Evolutionary conservation across 2,888 invertebrate genomes (phyloP).

Genomic region (Branchellion lobata): DNA sequence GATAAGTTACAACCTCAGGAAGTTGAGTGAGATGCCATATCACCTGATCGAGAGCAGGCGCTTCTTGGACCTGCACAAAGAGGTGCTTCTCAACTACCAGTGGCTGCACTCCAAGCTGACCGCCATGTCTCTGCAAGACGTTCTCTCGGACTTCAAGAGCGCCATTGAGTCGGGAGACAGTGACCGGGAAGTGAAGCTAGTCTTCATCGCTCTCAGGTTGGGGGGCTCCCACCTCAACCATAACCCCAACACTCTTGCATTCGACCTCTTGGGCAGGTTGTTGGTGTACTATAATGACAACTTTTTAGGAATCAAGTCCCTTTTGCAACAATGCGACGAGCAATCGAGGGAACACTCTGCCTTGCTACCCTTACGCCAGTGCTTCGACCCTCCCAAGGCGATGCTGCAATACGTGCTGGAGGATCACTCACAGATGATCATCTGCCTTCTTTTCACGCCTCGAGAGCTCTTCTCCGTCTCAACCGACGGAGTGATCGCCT

Average conservation of each 20-base stretch:
- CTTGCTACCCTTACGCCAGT: constrained; percentile 52
- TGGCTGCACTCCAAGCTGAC: constrained; percentile 92
- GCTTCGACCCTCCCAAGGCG: constrained; percentile 52
- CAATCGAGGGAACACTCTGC: constrained; percentile 75
- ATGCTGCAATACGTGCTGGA: constrained; percentile 52
- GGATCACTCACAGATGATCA: constrained; percentile 51
- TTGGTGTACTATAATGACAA: constrained; percentile 79
- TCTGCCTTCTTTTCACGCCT: constrained; percentile 51
- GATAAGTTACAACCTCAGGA: constrained; percentile 56
- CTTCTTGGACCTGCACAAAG: constrained; percentile 82
- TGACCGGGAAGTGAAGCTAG: constrained; percentile 47
- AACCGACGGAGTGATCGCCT: constrained; percentile 51
- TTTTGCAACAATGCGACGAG: constrained; percentile 82
- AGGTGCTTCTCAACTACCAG: constrained; percentile 91
- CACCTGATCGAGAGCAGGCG: constrained; percentile 54
- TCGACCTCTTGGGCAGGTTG: constrained; percentile 86
- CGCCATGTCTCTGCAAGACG: constrained; percentile 90
- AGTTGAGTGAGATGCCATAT: constrained; percentile 57
- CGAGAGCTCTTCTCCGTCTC: constrained; percentile 52
- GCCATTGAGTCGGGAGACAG: constrained; percentile 45
- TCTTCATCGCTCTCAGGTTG: constrained; percentile 50
- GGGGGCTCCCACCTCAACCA: constrained; percentile 52
- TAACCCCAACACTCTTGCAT: constrained; percentile 68
- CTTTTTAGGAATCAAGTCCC: constrained; percentile 74
- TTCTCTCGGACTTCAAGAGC: constrained; percentile 77